These are phyloP conservation scores for Eulemur mongoz DNA, from an alignment of 2,797 vertebrate genomes.

Conservation along the genomic window DNA sequence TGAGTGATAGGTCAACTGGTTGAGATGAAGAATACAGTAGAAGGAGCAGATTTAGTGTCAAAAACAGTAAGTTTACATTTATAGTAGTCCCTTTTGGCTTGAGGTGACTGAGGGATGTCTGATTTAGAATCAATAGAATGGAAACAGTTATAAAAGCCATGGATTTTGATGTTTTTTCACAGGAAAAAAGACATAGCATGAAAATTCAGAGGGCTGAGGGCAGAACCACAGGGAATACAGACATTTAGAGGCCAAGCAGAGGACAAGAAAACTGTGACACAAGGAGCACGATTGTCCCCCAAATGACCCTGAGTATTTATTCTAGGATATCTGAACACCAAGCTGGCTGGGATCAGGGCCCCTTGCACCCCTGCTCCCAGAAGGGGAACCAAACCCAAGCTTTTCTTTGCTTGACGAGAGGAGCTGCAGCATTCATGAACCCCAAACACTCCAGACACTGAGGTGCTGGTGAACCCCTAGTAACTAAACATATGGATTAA, in stretches of 20 bases:
- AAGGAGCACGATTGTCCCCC: not conserved
- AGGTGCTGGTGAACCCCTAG: not conserved
- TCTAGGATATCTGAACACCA: not conserved
- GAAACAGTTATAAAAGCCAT: not conserved
- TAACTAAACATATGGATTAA: not conserved
- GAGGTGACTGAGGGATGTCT: not conserved
- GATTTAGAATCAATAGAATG: not conserved
- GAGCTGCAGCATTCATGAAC: not conserved
- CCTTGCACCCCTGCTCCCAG: not conserved
- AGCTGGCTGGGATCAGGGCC: not conserved
- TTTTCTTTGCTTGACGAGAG: not conserved
- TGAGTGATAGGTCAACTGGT: not conserved
- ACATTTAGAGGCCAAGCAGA: not conserved
- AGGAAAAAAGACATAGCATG: not conserved
- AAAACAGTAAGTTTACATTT: not conserved
- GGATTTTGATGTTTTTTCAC: not conserved
- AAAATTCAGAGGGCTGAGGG: not conserved
- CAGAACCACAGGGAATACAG: not conserved
- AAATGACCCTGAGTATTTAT: not conserved
- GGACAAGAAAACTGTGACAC: not conserved
- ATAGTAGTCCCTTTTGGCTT: not conserved
- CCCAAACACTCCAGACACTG: not conserved
- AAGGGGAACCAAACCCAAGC: not conserved
- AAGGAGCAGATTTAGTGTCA: not conserved
- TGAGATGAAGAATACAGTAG: not conserved